phyloP scores from a whole-genome alignment of 2,888 invertebrate species.

The Limnephilus rhombicus region DNA sequence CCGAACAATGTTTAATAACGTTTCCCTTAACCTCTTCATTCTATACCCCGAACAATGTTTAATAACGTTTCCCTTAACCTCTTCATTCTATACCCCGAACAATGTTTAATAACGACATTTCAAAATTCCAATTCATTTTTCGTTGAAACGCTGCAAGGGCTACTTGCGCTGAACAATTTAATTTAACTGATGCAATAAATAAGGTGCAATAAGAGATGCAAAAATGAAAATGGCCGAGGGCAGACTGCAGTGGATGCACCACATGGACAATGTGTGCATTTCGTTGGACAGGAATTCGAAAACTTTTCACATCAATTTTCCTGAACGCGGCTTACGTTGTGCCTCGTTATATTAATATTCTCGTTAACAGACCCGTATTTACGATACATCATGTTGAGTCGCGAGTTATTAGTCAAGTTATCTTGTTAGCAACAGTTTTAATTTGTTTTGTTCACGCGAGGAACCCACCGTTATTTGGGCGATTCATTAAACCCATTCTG shows the following conservation, averaged over 20 bases:
- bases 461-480: neutral
- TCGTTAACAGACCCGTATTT: neutral
- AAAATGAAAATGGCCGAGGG: conserved; percentile 7
- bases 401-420: conserved; percentile 14
- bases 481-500: neutral
- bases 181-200: conserved; percentile 42
- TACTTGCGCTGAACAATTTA: conserved; percentile 40
- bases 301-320: conserved; percentile 28
- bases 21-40: too few relatives aligned
- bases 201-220: conserved; percentile 34
- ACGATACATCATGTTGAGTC: conserved; percentile 8
- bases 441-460: conserved; percentile 5
- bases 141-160: neutral
- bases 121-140: neutral
- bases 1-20: neutral
- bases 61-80: neutral
- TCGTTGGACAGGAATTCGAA: conserved; percentile 29
- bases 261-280: conserved; percentile 17
- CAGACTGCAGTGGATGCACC: conserved; percentile 30
- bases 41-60: neutral
- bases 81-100: neutral
- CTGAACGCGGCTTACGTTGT: conserved; percentile 3
- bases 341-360: conserved; percentile 9
- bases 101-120: neutral
- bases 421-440: conserved; percentile 10